Percentiles rank a stretch among this genome's conserved stretches.
Evolutionary conservation across 2,888 invertebrate genomes (phyloP).

Genomic region (Hemistola chrysoprasaria): DNA sequence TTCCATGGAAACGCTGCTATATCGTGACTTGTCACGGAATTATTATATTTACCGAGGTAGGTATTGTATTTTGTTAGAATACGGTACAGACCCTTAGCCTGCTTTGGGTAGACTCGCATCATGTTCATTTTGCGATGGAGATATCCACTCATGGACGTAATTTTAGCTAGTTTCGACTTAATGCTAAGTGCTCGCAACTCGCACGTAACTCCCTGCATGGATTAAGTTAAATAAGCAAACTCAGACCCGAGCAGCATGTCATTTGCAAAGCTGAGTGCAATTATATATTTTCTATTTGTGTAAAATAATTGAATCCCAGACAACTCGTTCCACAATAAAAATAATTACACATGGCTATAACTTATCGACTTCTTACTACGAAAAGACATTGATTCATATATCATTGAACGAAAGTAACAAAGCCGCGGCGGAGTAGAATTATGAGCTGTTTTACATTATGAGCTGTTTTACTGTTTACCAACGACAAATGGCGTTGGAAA

Average conservation of each 20-base stretch:
- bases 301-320: slow-evolving; percentile 17
- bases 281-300: slow-evolving; percentile 15
- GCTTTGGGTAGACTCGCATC: slow-evolving; percentile 12
- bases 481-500: slow-evolving; percentile 66
- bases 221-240: slow-evolving; percentile 1
- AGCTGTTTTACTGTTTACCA: slow-evolving; percentile 60
- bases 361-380: slow-evolving; percentile 42
- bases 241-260: not conserved
- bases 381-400: slow-evolving; percentile 40
- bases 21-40: slow-evolving; percentile 73
- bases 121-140: slow-evolving; percentile 12
- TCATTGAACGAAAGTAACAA: slow-evolving; percentile 59
- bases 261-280: slow-evolving; percentile 7
- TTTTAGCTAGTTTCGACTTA: slow-evolving; percentile 8
- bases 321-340: slow-evolving; percentile 29
- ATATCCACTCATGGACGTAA: not conserved
- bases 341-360: slow-evolving; percentile 47
- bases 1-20: slow-evolving; percentile 61
- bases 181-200: slow-evolving; percentile 5
- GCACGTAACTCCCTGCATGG: not conserved
- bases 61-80: slow-evolving; percentile 55
- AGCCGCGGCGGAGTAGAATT: slow-evolving; percentile 57
- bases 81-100: slow-evolving; percentile 34
- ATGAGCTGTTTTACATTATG: slow-evolving; percentile 66
- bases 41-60: slow-evolving; percentile 64